Base-by-base conservation (phyloP, 2,888 invertebrate genomes). In the Drosophila mettleri region DNA sequence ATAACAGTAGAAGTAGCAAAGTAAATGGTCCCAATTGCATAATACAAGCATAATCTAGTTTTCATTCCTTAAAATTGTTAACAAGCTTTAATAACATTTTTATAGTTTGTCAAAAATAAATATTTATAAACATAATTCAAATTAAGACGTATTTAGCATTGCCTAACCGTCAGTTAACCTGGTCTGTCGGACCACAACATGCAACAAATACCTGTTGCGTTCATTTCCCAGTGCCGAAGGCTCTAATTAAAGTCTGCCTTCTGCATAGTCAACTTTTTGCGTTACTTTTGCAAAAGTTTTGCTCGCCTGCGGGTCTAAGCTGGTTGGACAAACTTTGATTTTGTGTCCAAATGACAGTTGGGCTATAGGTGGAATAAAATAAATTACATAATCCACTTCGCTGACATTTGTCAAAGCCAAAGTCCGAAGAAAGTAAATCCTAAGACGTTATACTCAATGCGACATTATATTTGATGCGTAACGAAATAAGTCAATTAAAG, bases 381-480 rank as follows among this genome's bases (percentile, higher is more conserved):
- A 81, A 84, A 84, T 82, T 84, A 82, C 74, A 74, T 74, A 74
- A 82, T 82, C 81, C 76, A 84, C 79, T 74, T 66, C 61, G 53
- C 66, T 72, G 74, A 72, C 81, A 74, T 81, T 81, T 74, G 71
- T 81, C 84, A 81, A 81, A 48, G 18, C 34, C 34, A 48, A 54
- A 49, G 27, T 43, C 10, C 16, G 12, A 46, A 59, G 20, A 22
- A 46, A 38, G 20, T 27, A 59, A 52, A 52, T 62, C 55, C 9
- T 46, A 54, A 64, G 62, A 52, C 76, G 39, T 59, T 72, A 59
- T 45, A 66, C 60, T 71, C 58, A 41, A 64, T 59, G 49, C 67
- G 59, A 71, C 72, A 69, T 63, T 68, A 33, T 43, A 34, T 41
- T 58, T 57, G 20, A n/a, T 58, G 38, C 31, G 36, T 22, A 22